Evolutionary conservation across 2,113 vertebrate genomes (phyloP), one percentile per base, ranked within the genome.

Genomic region (Nansenia antarctica): DNA sequence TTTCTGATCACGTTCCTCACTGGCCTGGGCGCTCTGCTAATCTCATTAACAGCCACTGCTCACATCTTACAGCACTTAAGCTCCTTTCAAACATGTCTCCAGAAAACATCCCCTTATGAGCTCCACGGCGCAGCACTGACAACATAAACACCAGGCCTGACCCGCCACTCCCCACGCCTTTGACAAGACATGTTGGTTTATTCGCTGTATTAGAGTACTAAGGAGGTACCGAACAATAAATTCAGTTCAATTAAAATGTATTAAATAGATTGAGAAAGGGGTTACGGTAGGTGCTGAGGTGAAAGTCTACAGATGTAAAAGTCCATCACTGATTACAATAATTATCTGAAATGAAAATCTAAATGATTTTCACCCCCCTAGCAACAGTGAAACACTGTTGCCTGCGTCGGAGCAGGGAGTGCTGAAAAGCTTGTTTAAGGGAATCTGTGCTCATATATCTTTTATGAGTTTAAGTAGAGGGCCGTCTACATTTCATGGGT

Each of bases 1-100:
- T 93, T 84, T 85, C 81, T 79, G 86, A 83, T 85, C 76, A 59
- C 73, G 74, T 76, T 86, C 65, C 52, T 70, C 39, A 22, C 76
- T 83, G 79, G 83, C 78, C 84, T 87, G 81, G 74, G 88, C 73
- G 77, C 83, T 64, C 70, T 62, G 79, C 75, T 87, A 87, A 90
- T 88, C 85, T 90, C 74, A 89, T 86, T 89, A 87, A 83, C 80
- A 87, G 82, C 73, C 82, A 77, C 81, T 88, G 83, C 84, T 89
- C 82, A 81, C 80, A 85, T 82, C 86, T 85, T 84, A 77, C 60
- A 84, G 79, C 76, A 78, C 82, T 87, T 89, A 86, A 88, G 83
- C 84, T 84, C 68, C 83, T 90, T 87, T 87, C 84, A 85, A 83
- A 83, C 80, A 78, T 82, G 82, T 85, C 79, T 75, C 70, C 71